These are phyloP conservation scores for Bugula neritina DNA, from an alignment of 2,888 invertebrate genomes.

Conservation along the genomic window DNA sequence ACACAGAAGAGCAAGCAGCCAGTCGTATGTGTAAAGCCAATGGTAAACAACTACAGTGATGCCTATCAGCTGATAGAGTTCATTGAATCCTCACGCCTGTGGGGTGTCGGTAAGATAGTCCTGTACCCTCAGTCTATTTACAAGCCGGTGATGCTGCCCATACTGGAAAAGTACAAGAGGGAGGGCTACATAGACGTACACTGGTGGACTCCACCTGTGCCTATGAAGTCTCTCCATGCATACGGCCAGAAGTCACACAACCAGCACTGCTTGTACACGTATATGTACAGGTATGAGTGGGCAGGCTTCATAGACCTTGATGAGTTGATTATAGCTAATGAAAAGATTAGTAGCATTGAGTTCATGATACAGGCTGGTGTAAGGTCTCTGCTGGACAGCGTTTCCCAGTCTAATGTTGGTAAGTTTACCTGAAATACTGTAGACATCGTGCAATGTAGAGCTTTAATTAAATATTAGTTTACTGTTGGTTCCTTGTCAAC, in stretches of 20 bases:
- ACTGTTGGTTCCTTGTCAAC: too few relatives aligned
- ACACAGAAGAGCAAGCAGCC: constrained; percentile 11
- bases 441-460: too few relatives aligned
- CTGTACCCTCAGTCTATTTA: constrained; percentile 6
- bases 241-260: constrained; percentile 19
- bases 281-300: constrained; percentile 21
- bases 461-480: too few relatives aligned
- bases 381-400: background rate
- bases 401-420: background rate
- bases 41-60: constrained; percentile 15
- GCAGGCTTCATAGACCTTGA: constrained; percentile 22
- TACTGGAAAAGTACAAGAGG: background rate
- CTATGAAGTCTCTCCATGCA: constrained; percentile 6
- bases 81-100: constrained; percentile 8
- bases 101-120: constrained; percentile 20
- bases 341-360: background rate
- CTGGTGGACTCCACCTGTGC: constrained; percentile 3
- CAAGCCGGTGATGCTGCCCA: background rate
- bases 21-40: constrained; percentile 17
- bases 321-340: constrained; percentile 9
- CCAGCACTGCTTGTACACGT: constrained; percentile 21
- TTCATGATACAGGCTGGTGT: constrained; percentile 11
- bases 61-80: constrained; percentile 12
- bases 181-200: constrained; percentile 4
- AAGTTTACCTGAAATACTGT: too few relatives aligned